These are phyloP conservation scores for Bombus waltoni DNA, from an alignment of 1,140 invertebrate genomes.

Conservation along the genomic window DNA sequence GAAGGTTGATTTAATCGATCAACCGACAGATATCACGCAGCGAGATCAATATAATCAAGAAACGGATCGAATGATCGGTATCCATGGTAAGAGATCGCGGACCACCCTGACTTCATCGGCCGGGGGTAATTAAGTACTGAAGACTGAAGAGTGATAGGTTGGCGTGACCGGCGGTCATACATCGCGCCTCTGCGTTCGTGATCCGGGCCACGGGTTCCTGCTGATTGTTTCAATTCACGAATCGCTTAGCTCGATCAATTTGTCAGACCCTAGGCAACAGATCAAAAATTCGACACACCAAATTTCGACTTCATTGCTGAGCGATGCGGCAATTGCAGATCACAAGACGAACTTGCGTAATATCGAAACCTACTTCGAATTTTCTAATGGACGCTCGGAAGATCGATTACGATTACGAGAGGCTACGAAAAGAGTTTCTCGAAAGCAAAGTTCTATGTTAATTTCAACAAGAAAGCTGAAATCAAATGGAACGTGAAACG, in stretches of 20 bases:
- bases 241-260: slow-evolving; percentile 65
- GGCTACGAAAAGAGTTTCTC: too few relatives aligned
- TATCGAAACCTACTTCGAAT: too few relatives aligned
- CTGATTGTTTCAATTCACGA: slow-evolving; percentile 70
- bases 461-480: not conserved
- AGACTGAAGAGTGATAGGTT: slow-evolving; percentile 75
- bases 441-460: too few relatives aligned
- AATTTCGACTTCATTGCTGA: not conserved
- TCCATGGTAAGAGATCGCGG: slow-evolving; percentile 66
- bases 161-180: slow-evolving; percentile 77
- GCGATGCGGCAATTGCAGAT: not conserved
- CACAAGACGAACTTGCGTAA: not conserved
- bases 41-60: slow-evolving; percentile 68
- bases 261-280: slow-evolving; percentile 8
- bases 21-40: slow-evolving; percentile 56
- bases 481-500: not conserved
- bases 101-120: slow-evolving; percentile 74
- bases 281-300: slow-evolving; percentile 25
- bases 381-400: too few relatives aligned
- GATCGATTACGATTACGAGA: too few relatives aligned
- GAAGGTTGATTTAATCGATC: slow-evolving; percentile 57
- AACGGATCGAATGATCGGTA: slow-evolving; percentile 65
- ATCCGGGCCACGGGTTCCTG: slow-evolving; percentile 68
- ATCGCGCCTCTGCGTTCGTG: slow-evolving; percentile 73
- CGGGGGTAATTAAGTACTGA: slow-evolving; percentile 77